phyloP scores from a whole-genome alignment of 2,113 vertebrate genomes.

The Gopherus evgoodei region DNA sequence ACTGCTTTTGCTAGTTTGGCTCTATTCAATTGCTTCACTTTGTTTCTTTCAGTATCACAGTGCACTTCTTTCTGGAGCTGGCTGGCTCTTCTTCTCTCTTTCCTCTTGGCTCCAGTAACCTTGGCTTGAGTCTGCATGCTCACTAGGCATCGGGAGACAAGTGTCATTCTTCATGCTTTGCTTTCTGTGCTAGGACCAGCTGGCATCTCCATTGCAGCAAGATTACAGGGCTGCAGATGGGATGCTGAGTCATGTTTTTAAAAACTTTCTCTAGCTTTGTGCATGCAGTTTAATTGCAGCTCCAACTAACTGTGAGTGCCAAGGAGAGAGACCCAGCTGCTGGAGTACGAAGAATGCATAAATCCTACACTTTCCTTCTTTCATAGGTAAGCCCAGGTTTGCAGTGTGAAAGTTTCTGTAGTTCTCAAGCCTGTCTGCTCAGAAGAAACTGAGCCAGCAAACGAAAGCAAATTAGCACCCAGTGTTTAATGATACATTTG shows the following conservation, averaged over 20 bases:
- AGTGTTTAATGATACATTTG: background rate
- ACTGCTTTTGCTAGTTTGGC: background rate
- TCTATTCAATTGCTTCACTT: background rate
- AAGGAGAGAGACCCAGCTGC: conserved; percentile 15
- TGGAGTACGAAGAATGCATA: background rate
- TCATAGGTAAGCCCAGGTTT: background rate
- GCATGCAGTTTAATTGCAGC: accelerated
- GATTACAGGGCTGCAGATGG: background rate
- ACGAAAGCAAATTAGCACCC: background rate
- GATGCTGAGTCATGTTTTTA: background rate
- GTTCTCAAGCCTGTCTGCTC: background rate
- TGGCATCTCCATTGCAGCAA: accelerated
- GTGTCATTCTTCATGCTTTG: accelerated
- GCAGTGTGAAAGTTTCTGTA: background rate
- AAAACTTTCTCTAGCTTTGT: background rate
- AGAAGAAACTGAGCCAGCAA: background rate
- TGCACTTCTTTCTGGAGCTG: background rate
- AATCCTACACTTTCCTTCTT: background rate
- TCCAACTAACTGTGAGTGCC: background rate
- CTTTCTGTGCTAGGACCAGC: accelerated
- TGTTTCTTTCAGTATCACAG: background rate
- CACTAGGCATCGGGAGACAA: background rate
- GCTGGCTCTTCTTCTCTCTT: background rate
- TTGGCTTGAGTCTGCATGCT: background rate
- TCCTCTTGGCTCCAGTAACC: background rate